Conservation (phyloP, 1,140 invertebrate species). For the Melitaea cinxia region DNA sequence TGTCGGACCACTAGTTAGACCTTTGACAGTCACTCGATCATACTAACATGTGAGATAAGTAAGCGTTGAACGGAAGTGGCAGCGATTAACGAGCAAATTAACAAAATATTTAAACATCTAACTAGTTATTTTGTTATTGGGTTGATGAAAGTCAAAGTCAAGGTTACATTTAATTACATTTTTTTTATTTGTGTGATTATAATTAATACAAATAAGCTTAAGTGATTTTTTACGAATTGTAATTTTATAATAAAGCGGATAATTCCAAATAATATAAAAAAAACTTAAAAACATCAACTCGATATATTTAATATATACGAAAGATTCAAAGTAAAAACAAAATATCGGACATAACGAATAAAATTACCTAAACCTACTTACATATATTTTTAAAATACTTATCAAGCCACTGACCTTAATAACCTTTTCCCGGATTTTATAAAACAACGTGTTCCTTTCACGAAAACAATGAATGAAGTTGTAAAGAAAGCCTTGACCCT, state of each 20-base stretch:
- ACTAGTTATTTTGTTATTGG: conserved; percentile 52
- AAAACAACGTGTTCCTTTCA: background rate
- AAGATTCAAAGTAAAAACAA: too few relatives aligned
- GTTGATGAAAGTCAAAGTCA: conserved; percentile 55
- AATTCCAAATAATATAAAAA: background rate
- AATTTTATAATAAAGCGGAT: background rate
- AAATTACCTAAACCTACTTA: background rate
- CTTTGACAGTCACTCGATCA: conserved; percentile 9
- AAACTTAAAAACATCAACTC: background rate
- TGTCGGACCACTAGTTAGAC: background rate
- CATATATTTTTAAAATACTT: background rate
- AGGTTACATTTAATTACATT: conserved; percentile 36
- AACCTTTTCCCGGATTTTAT: background rate
- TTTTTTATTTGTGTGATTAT: conserved; percentile 6
- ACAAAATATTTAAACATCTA: conserved; percentile 18
- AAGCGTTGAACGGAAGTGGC: conserved; percentile 23
- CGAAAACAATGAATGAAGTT: conserved; percentile 34
- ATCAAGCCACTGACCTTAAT: too few relatives aligned
- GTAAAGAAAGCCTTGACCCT: conserved; percentile 41
- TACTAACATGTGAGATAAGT: conserved; percentile 9
- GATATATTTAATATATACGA: background rate
- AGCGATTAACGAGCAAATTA: conserved; percentile 25
- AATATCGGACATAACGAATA: background rate
- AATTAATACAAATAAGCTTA: background rate
- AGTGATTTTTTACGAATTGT: background rate